A percentile compares a stretch with the other conserved stretches of the same genome.
These are phyloP conservation scores for Burhinus oedicnemus DNA, from an alignment of 2,113 vertebrate genomes.

Conservation along the genomic window DNA sequence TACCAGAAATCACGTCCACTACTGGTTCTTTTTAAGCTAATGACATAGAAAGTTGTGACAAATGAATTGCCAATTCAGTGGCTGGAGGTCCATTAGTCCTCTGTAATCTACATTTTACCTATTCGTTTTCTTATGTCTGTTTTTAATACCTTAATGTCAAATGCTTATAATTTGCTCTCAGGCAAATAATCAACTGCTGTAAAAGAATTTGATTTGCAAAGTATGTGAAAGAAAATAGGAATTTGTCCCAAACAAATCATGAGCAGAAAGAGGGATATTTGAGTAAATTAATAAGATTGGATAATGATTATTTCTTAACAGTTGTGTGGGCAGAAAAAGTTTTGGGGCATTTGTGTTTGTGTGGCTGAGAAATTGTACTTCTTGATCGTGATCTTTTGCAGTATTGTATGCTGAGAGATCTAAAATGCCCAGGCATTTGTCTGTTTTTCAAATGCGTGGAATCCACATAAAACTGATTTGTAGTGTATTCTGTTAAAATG, in stretches of 20 bases:
- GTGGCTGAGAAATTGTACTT: neutral
- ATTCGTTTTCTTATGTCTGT: neutral
- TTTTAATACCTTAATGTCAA: neutral
- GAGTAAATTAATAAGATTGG: neutral
- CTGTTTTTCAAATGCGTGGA: neutral
- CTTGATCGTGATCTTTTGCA: neutral
- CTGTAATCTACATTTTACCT: neutral
- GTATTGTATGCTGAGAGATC: neutral
- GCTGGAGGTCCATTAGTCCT: neutral
- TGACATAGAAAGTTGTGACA: neutral
- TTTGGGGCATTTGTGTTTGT: neutral
- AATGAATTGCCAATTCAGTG: neutral
- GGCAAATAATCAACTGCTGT: neutral
- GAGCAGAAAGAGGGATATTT: neutral
- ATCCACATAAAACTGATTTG: neutral
- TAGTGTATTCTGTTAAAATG: neutral
- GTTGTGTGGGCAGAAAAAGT: neutral
- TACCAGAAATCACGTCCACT: neutral
- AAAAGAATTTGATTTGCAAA: neutral
- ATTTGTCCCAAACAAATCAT: neutral
- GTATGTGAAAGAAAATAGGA: neutral
- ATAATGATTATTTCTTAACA: neutral
- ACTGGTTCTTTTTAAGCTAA: neutral
- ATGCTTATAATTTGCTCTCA: neutral
- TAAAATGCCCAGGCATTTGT: neutral